Evolutionary conservation across 2,888 invertebrate genomes (phyloP), one percentile per base, ranked within the genome.

Genomic region (Drosophila glabriapex): DNA sequence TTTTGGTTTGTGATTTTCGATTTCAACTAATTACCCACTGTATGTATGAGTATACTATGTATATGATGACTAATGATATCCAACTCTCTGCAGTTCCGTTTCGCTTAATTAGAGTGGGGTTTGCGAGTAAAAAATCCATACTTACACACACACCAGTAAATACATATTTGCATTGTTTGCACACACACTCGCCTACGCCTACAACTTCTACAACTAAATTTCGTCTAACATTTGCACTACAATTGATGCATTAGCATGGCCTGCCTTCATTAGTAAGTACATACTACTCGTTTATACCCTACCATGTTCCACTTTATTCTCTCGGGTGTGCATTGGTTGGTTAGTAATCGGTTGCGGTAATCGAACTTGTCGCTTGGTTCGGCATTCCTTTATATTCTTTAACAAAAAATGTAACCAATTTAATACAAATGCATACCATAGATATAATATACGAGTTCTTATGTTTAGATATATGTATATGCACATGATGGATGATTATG

Each of bases 201-300:
- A 82, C 33, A 12, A 12, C 71, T 52, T 59, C 78, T 78, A 78
- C 73, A 56, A 43, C 77, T 71, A 76, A 79, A 80, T 82, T 87
- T 82, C 61, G 62, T 73, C 68, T 85, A 85, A 82, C 77, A 83
- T 83, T 85, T 85, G 83, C 82, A 79, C 88, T 85, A 88, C 79
- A 66, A 67, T 73, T 53, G 64, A 58, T 78, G 37, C 39, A 59
- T 72, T 28, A 14, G 74, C 72, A 53, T 64, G 70, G 55, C 28
- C 22, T 53, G 25, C 60, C 61, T 65, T 46, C 67, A 62, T 60
- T 55, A 37, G 52, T 56, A 43, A 41, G 59, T 50, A 52, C 55
- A 39, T 55, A 55, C 46, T 55, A 53, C 39, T 54, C 22, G 14
- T 37, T 54, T 41, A 58, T 60, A 67, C 63, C 56, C 61, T 67